phyloP scores from a whole-genome alignment of 92 coral and sea anemone genomes.

The Porites evermanni region DNA sequence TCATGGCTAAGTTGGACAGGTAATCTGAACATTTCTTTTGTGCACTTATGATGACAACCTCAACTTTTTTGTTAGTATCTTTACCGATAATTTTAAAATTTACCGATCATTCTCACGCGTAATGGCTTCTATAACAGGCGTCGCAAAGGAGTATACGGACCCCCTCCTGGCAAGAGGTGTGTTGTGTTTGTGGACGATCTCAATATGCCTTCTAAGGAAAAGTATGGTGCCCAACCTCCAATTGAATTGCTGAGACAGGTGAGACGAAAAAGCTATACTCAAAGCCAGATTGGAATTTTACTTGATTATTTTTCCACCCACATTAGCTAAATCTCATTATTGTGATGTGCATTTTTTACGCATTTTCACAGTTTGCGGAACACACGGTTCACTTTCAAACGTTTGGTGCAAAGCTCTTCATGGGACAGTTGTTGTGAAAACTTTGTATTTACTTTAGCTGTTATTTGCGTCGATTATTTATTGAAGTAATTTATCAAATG shows the following conservation, averaged over 20 bases:
- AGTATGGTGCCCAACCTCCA: constrained; percentile 99
- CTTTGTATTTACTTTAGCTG: background rate
- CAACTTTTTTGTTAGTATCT: too few relatives aligned
- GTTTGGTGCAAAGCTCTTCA: too few relatives aligned
- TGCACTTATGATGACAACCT: too few relatives aligned
- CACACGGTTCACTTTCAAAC: too few relatives aligned
- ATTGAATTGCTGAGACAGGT: constrained; percentile 96
- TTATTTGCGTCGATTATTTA: background rate
- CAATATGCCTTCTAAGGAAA: constrained; percentile 98
- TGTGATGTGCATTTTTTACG: too few relatives aligned
- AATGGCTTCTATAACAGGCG: constrained; percentile 60
- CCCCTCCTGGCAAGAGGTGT: constrained; percentile 99
- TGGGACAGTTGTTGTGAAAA: too few relatives aligned
- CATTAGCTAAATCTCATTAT: too few relatives aligned
- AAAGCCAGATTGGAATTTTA: too few relatives aligned
- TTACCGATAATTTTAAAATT: too few relatives aligned
- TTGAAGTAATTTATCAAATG: background rate
- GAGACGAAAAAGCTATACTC: background rate
- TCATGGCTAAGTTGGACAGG: constrained; percentile 99
- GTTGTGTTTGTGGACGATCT: constrained; percentile 98
- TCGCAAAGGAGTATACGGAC: constrained; percentile 98
- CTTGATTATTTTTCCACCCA: too few relatives aligned
- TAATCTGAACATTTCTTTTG: constrained; percentile 1
- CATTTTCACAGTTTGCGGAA: too few relatives aligned
- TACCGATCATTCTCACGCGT: background rate